Conservation (phyloP, 2,797 vertebrate genomes). For the Arctocebus calabarensis region DNA sequence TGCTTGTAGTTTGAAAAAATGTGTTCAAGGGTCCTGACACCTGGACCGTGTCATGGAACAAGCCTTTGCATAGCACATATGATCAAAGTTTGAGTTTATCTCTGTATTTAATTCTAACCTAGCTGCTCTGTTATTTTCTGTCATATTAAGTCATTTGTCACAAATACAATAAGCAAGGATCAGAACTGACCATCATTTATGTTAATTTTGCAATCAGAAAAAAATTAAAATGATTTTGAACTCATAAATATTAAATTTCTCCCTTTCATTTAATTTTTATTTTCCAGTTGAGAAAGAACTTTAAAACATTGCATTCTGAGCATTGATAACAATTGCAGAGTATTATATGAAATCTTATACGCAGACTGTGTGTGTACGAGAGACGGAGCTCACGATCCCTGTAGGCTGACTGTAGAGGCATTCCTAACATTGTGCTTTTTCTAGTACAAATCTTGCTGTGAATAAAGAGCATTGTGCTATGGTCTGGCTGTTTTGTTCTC, state of each 20-base stretch:
- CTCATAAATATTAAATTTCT: not conserved
- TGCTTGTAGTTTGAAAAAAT: not conserved
- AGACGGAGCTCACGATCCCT: not conserved
- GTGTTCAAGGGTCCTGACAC: not conserved
- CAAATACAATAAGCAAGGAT: not conserved
- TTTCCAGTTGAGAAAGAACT: not conserved
- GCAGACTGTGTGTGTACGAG: not conserved
- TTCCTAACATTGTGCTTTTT: slow-evolving; percentile 1
- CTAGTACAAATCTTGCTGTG: not conserved
- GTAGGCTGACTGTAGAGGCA: not conserved
- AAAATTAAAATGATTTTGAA: slow-evolving; percentile 38
- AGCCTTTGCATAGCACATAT: not conserved
- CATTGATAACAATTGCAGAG: not conserved
- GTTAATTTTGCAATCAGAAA: not conserved
- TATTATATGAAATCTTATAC: not conserved
- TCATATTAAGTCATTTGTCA: not conserved
- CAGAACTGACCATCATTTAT: not conserved
- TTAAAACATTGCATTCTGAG: not conserved
- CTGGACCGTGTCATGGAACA: not conserved
- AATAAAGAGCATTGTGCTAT: slow-evolving; percentile 15
- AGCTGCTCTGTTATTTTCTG: not conserved
- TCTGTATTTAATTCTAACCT: slow-evolving; percentile 19
- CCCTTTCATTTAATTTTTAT: slow-evolving; percentile 1
- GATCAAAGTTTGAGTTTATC: not conserved
- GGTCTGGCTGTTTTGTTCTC: not conserved